Evolutionary conservation across 2,888 invertebrate species (phyloP), one percentile per base, ranked within the genome.

Genomic region (Lydus trimaculatus): DNA sequence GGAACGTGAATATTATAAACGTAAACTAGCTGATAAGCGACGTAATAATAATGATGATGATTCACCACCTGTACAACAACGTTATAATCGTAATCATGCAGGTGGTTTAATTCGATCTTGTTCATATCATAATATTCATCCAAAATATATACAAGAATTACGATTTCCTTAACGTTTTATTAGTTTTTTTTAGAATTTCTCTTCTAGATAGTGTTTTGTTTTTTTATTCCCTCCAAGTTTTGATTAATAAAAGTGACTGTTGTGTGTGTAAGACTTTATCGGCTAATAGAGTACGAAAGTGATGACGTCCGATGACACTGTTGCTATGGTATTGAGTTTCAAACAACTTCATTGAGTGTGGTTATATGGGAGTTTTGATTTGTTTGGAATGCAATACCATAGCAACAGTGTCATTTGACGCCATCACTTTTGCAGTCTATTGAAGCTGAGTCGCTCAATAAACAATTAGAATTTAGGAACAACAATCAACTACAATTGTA

Each of bases 121-220:
- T 81, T 90, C 90, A 0, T 90, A 91, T 71, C 90, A 91, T 73
- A 91, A 90, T 79, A 86, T 91, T 60, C 88, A 89, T 82, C 88
- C 89, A 81, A 87, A 89, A 78, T 91, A 90, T 81, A 87, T 90
- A 25, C 88, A 89, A 70, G 90, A 91, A 84, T 88, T 90, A 85
- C 87, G 90, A 76, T 91, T 90, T 86, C 90, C 90, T 23, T 82
- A 71, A 69, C 43, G 17, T 59, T 25, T 20, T 11, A 20, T 48
- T 48, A 7, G 2, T 39, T n/a, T 2, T 15, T 39, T 6, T n/a
- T n/a, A 7, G 4, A 15, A 39, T 39, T 39, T 17, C n/a, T 43
- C 5, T 17, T n/a, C 1, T 43, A 43, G 8, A 43, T 43, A 2
- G 13, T 20, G 9, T 48, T 48, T 11, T 2, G 25, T 6, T 56